These are phyloP conservation scores for Apotomis capreana DNA, from an alignment of 2,888 invertebrate species.

Conservation along the genomic window DNA sequence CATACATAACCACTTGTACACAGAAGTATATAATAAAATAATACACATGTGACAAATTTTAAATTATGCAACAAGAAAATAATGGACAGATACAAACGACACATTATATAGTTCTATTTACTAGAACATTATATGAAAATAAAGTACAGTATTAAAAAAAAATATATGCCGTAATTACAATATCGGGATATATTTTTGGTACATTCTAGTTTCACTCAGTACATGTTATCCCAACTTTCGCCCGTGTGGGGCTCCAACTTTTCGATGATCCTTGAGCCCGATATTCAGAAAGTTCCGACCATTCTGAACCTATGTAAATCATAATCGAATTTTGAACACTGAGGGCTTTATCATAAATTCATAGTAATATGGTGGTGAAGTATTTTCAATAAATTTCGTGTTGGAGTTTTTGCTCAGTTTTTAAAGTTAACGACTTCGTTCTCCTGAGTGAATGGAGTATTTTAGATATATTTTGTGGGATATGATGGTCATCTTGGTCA, in stretches of 20 bases:
- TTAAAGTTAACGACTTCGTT: neutral
- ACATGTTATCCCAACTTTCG: constrained; percentile 16
- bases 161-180: neutral
- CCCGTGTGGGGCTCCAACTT: constrained; percentile 17
- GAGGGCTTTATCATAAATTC: constrained; percentile 20
- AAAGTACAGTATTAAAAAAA: no score
- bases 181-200: neutral
- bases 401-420: neutral
- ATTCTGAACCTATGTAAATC: constrained; percentile 31
- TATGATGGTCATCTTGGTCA: no score
- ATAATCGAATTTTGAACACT: constrained; percentile 32
- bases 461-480: no score
- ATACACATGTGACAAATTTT: no score
- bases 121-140: no score
- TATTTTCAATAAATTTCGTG: neutral
- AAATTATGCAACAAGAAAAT: no score
- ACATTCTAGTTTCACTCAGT: constrained; percentile 6
- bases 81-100: no score
- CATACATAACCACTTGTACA: no score
- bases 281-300: constrained; percentile 21
- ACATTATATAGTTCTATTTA: no score
- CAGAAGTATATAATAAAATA: no score
- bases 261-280: constrained; percentile 21
- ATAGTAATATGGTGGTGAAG: constrained; percentile 9
- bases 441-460: neutral